phyloP scores from a whole-genome alignment of 2,888 invertebrate species.

The Sycophila texana region DNA sequence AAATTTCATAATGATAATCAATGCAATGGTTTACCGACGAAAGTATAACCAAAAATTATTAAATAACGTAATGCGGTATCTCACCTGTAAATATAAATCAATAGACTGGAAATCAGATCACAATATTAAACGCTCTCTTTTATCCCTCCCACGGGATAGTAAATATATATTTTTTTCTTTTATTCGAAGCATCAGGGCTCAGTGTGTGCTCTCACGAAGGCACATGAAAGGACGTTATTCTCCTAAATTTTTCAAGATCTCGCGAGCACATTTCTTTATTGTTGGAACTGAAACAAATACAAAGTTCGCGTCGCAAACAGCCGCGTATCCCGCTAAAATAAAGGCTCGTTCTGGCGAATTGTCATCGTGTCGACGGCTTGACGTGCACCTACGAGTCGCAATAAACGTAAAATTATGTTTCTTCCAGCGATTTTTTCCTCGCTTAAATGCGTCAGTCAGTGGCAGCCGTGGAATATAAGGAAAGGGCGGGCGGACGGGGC shows the following conservation, averaged over 20 bases:
- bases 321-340: neutral
- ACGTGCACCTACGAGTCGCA: neutral
- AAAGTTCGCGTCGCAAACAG: neutral
- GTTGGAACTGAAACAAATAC: neutral
- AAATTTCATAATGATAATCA: no score
- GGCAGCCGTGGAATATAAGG: neutral
- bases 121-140: slow-evolving; percentile 39
- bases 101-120: slow-evolving; percentile 23
- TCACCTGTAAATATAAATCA: slow-evolving; percentile 37
- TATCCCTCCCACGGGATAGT: slow-evolving; percentile 40
- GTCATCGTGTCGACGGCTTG: no score
- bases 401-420: neutral
- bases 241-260: slow-evolving; percentile 16
- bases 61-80: no score
- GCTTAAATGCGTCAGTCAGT: neutral
- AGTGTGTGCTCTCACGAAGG: neutral
- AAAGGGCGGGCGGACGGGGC: neutral
- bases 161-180: slow-evolving; percentile 1
- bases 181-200: neutral
- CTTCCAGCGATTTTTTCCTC: neutral
- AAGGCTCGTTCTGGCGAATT: neutral
- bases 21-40: no score
- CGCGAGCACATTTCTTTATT: slow-evolving; percentile 2
- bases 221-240: slow-evolving; percentile 32
- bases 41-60: no score